Evolutionary conservation across 2,797 vertebrate genomes (phyloP), one percentile per base, ranked within the genome.

Genomic region (Chelidonichthys spinosus): DNA sequence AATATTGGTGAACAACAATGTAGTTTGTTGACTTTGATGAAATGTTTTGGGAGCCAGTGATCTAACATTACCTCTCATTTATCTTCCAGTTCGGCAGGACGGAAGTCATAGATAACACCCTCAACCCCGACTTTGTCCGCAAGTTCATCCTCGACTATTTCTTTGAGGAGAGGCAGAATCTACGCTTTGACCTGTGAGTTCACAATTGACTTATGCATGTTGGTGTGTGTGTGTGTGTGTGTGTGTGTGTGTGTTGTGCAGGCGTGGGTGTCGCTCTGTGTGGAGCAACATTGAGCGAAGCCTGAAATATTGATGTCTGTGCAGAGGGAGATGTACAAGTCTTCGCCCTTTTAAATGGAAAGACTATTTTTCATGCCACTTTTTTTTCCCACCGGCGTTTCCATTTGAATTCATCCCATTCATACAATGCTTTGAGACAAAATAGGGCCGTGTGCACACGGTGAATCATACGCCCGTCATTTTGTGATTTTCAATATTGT

Each of bases 111-210:
- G 97, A 99, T 92, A 99, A 99, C 91, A 98, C 98, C 46, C 94
- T 99, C 84, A 99, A 99, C 90, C 98, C 98, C 11, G 98, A 99
- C 92, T 99, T 99, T 87, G 98, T 99, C 73, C 96, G 96, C 81
- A 99, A 99, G 90, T 99, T 99, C 91, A 96, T 99, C 88, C 89
- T 99, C 80, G 98, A 99, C 91, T 99, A 99, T 87, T 99, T 99
- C 91, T 99, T 99, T 79, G 98, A 99, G 92, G 98, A 99, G 90
- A 94, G 97, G 82, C 97, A 99, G 90, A 99, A 99, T 85, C 96
- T 99, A 18, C 96, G 98, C 72, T 99, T 99, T 93, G 97, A 99
- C 93, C 94, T 99, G 98, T 99, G 92, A 97, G 97, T 97, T 92
- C 75, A 69, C 63, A 42, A 10, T 56, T 15, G 39, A 39, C 73